Evolutionary conservation across 2,797 vertebrate species (phyloP), one percentile per base, ranked within the genome.

Genomic region (Pelochelys cantorii): DNA sequence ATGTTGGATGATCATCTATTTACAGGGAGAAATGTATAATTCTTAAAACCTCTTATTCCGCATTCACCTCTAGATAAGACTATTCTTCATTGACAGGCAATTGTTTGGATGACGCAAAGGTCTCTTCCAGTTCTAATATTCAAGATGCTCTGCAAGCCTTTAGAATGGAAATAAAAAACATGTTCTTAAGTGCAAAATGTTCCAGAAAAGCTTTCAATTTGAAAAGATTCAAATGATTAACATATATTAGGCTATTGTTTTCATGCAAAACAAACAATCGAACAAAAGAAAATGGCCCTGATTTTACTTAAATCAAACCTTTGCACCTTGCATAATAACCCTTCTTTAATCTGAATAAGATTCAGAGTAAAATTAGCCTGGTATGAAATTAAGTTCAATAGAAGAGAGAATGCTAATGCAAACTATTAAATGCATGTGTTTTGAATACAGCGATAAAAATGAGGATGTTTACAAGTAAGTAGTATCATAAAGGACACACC

Each of bases 381-480:
- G 23, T 91, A 93, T 75, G n/a, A 88, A 90, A 87, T 88, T 93
- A 78, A 85, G 75, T 71, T 31, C 60, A 59, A 7, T 2, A 31
- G n/a, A 81, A 90, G 57, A 68, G 68, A 86, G 71, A 80, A 54
- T n/a, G 75, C 81, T 29, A 3, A 87, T 87, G 48, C 25, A 75
- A 84, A 74, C 84, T 79, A 81, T 31, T 93, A 81, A 89, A 85
- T 54, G 48, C 31, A 2, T 17, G 22, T 77, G 37, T 85, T 71
- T 48, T 52, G 89, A 29, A 55, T 85, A 75, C 7, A 10, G 12
- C 42, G 85, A 79, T 56, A 56, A 88, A 93, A 89, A 94, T 83
- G 83, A 89, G 86, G 89, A 62, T 91, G 83, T 95, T 96, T 96
- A 91, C 92, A 65, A 92, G 93, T 31, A 95, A 93, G 85, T 31